phyloP scores from a whole-genome alignment of 2,888 invertebrate genomes.

The Pyrgus malvae region DNA sequence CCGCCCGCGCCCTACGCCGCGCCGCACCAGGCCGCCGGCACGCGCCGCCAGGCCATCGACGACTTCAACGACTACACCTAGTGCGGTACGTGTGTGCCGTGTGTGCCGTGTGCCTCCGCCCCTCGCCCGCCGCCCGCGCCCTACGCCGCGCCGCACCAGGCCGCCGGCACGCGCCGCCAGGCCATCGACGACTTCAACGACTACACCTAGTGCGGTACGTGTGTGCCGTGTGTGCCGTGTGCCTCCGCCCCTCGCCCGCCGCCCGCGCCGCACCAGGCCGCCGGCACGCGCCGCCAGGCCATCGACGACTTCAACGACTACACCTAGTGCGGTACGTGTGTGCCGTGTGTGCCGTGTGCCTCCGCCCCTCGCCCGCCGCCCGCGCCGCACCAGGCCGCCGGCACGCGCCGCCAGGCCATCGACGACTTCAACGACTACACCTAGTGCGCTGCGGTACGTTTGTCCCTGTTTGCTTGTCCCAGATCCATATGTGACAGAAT shows the following conservation, averaged over 20 bases:
- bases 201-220: conserved; percentile 83
- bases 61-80: conserved; percentile 90
- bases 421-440: too few species aligned
- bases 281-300: conserved; percentile 77
- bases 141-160: conserved; percentile 53
- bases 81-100: conserved; percentile 68
- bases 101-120: conserved; percentile 53
- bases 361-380: not conserved
- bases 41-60: conserved; percentile 83
- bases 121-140: conserved; percentile 45
- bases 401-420: too few species aligned
- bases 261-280: conserved; percentile 54
- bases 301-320: conserved; percentile 91
- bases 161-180: conserved; percentile 74
- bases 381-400: too few species aligned
- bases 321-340: conserved; percentile 80
- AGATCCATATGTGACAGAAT: too few species aligned
- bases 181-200: conserved; percentile 90
- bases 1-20: conserved; percentile 54
- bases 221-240: too few species aligned
- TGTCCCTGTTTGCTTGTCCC: too few species aligned
- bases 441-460: too few species aligned
- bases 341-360: too few species aligned
- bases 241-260: not conserved
- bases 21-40: conserved; percentile 65